Evolutionary conservation across 2,888 invertebrate genomes (phyloP).

Genomic region (Thecophora atra): DNA sequence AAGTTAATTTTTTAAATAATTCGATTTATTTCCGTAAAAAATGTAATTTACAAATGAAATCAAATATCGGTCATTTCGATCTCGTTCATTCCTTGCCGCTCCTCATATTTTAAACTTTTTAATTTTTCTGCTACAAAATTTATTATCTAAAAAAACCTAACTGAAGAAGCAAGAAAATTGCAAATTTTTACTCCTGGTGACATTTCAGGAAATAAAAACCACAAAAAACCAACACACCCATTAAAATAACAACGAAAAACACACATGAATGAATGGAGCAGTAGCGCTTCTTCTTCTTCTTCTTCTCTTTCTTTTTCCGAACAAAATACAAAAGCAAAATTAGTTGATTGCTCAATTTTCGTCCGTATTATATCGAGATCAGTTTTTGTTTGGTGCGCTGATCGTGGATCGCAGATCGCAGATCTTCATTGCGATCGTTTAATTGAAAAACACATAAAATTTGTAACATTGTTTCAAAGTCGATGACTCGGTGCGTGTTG

Average conservation of each 20-base stretch:
- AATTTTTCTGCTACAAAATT: no score
- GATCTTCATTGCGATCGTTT: constrained; percentile 30
- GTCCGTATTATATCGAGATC: constrained; percentile 28
- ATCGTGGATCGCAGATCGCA: background rate
- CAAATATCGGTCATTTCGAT: no score
- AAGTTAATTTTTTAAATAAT: no score
- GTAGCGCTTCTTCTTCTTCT: no score
- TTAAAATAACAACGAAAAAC: background rate
- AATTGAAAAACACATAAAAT: constrained; percentile 45
- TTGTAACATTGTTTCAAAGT: constrained; percentile 46
- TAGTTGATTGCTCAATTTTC: constrained; percentile 36
- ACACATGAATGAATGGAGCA: background rate
- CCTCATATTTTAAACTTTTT: no score
- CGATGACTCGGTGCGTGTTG: constrained; percentile 20
- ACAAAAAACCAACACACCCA: background rate
- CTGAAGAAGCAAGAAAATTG: no score
- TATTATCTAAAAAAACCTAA: no score
- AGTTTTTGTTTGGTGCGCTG: constrained; percentile 23
- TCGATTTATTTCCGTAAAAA: no score
- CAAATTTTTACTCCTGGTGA: background rate
- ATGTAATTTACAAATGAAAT: no score
- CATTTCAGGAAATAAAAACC: background rate
- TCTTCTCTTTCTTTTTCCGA: constrained; percentile 1
- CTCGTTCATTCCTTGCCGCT: no score
- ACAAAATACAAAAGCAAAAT: constrained; percentile 25